Evolutionary conservation across 1,140 invertebrate genomes (phyloP).

Genomic region (Sarcophaga bullata): DNA sequence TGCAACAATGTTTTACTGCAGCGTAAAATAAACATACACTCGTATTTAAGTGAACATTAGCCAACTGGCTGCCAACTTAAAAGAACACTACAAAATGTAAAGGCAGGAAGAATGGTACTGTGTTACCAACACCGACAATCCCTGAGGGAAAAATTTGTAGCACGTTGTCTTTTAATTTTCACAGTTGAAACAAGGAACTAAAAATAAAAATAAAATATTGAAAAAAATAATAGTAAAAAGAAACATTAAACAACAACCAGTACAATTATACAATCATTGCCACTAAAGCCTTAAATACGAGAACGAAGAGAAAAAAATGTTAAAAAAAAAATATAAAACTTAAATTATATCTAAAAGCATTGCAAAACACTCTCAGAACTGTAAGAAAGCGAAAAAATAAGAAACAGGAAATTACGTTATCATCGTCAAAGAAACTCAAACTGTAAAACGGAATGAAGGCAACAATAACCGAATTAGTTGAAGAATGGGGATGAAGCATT

Average conservation of each 20-base stretch:
- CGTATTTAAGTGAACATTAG: slow-evolving; percentile 38
- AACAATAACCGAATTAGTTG: slow-evolving; percentile 16
- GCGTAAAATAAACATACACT: neutral
- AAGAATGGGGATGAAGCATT: neutral
- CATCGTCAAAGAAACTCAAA: slow-evolving; percentile 44
- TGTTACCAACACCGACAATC: slow-evolving; percentile 17
- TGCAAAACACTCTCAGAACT: slow-evolving; percentile 1
- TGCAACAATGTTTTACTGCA: slow-evolving; percentile 30
- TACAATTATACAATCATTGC: slow-evolving; percentile 10
- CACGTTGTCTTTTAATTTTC: slow-evolving; percentile 43
- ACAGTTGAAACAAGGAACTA: slow-evolving; percentile 34
- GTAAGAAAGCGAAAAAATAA: slow-evolving; percentile 13
- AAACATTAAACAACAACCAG: neutral
- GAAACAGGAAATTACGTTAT: slow-evolving; percentile 45
- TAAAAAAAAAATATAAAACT: slow-evolving; percentile 5
- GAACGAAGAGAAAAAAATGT: slow-evolving; percentile 3
- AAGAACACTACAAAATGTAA: neutral
- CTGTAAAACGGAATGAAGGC: slow-evolving; percentile 4
- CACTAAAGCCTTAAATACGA: slow-evolving; percentile 24
- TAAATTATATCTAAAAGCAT: slow-evolving; percentile 27
- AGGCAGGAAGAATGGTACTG: neutral
- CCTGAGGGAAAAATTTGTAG: slow-evolving; percentile 42
- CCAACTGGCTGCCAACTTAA: neutral
- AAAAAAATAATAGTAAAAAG: neutral
- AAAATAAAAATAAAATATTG: neutral